phyloP scores from a whole-genome alignment of 1,140 invertebrate genomes.

The Anadara kagoshimensis region DNA sequence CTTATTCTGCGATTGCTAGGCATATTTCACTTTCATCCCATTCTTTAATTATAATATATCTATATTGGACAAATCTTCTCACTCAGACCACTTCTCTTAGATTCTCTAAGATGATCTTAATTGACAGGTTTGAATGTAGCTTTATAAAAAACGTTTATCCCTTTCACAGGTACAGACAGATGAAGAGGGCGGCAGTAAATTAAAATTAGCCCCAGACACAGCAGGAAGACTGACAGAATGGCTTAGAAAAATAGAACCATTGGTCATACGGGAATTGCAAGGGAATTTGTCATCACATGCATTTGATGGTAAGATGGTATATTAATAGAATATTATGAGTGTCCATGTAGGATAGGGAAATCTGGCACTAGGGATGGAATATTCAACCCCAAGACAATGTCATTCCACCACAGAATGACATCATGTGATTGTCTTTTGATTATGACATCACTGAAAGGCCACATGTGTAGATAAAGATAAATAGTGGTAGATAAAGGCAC shows the following conservation, averaged over 20 bases:
- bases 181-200: conserved; percentile 43
- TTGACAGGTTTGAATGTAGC: too few species aligned
- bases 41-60: neutral
- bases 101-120: too few species aligned
- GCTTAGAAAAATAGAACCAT: conserved; percentile 56
- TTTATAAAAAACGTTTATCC: neutral
- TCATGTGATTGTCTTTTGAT: too few species aligned
- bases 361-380: too few species aligned
- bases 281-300: conserved; percentile 62
- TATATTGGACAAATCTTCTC: neutral
- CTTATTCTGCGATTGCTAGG: neutral
- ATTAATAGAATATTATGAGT: too few species aligned
- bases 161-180: conserved; percentile 59
- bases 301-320: conserved; percentile 61
- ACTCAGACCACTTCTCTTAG: too few species aligned
- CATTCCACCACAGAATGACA: too few species aligned
- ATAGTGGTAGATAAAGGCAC: too few species aligned
- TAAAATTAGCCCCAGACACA: conserved; percentile 46
- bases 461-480: too few species aligned
- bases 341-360: too few species aligned
- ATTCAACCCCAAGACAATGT: too few species aligned
- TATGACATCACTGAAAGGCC: too few species aligned
- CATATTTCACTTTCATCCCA: conserved; percentile 9
- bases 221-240: conserved; percentile 43
- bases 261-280: conserved; percentile 50